Conservation (phyloP, 2,113 vertebrate genomes). For the Upupa epops region DNA sequence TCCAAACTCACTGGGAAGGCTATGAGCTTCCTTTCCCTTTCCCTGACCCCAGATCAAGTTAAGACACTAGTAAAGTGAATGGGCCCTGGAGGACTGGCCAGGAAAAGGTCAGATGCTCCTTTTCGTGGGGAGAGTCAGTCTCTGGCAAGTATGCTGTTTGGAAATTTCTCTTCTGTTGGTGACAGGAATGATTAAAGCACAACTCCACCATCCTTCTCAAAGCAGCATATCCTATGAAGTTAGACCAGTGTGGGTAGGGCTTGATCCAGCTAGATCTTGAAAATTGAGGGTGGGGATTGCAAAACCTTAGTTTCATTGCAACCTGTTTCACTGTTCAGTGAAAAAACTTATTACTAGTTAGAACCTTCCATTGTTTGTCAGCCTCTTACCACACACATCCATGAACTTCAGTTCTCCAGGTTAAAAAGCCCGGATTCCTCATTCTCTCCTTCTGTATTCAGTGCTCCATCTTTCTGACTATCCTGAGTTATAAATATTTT, state of each 20-base stretch:
- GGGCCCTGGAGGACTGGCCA: not conserved
- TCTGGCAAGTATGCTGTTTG: not conserved
- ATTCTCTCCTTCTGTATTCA: not conserved
- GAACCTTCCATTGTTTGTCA: not conserved
- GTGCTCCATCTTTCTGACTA: not conserved
- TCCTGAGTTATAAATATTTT: not conserved
- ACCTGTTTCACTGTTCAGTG: not conserved
- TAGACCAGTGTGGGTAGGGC: not conserved
- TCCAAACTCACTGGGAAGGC: not conserved
- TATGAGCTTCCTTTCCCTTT: not conserved
- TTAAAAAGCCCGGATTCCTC: not conserved
- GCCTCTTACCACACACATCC: not conserved
- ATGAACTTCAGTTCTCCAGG: not conserved
- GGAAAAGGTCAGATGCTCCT: not conserved
- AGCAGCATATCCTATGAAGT: not conserved
- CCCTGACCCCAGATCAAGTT: not conserved
- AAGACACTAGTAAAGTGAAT: not conserved
- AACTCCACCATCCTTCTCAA: not conserved
- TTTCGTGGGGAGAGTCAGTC: not conserved
- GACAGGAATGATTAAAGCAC: not conserved
- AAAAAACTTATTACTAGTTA: not conserved
- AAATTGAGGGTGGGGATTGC: not conserved
- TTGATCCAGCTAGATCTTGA: not conserved
- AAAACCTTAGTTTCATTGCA: not conserved
- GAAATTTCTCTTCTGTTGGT: not conserved